Conservation (phyloP, 2,797 vertebrate species). For the Peromyscus attwateri region DNA sequence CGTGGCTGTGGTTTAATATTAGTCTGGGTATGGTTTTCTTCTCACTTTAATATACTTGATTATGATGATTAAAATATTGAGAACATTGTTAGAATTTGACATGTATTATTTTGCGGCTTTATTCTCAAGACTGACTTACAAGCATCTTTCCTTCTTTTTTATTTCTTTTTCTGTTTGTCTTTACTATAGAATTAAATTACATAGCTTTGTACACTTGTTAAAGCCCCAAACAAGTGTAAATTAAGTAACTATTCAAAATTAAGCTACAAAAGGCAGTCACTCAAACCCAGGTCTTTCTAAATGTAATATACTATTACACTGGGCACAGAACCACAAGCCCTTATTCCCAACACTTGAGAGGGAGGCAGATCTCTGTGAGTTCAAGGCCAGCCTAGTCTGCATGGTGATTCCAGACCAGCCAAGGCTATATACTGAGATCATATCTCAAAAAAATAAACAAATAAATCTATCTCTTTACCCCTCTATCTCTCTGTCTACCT, state of each 20-base stretch:
- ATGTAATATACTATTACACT: background rate
- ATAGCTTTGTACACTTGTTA: slow-evolving; percentile 9
- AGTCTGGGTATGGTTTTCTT: background rate
- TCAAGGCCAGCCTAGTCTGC: background rate
- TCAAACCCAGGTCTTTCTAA: slow-evolving; percentile 29
- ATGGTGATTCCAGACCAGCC: background rate
- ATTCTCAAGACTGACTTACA: background rate
- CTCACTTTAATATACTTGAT: slow-evolving; percentile 28
- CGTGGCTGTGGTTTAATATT: slow-evolving; percentile 28
- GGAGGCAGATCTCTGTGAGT: background rate
- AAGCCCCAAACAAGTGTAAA: slow-evolving; percentile 21
- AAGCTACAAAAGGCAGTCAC: slow-evolving; percentile 15
- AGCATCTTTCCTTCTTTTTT: background rate
- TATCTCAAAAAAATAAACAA: background rate
- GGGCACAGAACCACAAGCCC: background rate
- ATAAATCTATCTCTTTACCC: background rate
- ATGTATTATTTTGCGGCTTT: background rate
- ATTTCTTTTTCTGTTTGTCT: background rate
- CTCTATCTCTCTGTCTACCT: background rate
- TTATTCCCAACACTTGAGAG: background rate
- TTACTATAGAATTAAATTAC: slow-evolving; percentile 38
- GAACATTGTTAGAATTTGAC: slow-evolving; percentile 36
- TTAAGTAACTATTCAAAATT: slow-evolving; percentile 40
- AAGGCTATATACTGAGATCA: background rate
- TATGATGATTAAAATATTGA: slow-evolving; percentile 40